Percentiles rank a stretch among this genome's conserved stretches.
Conservation (phyloP, 2,113 vertebrate species). For the Hemiprocne comata region DNA sequence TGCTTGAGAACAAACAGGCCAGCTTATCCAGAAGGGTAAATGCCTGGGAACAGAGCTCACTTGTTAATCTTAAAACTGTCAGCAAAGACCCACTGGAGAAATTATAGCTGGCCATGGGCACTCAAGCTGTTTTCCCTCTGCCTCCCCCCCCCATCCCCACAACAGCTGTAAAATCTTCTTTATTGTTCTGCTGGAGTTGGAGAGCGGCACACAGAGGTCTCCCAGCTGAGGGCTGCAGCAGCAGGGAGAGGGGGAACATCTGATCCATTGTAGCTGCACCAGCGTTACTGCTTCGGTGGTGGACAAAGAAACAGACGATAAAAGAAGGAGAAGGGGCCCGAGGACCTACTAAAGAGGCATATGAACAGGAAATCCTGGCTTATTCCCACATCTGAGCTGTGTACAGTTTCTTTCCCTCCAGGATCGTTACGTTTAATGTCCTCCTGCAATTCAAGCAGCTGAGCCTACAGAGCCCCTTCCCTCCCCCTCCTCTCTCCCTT, state of each 20-base stretch:
- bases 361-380: slow-evolving; percentile 52
- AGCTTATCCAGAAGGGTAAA: slow-evolving; percentile 63
- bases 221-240: not conserved
- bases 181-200: slow-evolving; percentile 36
- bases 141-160: slow-evolving; percentile 21
- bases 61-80: slow-evolving; percentile 73
- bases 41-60: slow-evolving; percentile 63
- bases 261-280: slow-evolving; percentile 41
- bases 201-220: slow-evolving; percentile 16
- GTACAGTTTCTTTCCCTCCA: slow-evolving; percentile 3
- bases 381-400: slow-evolving; percentile 29
- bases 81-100: slow-evolving; percentile 57
- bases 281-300: not conserved
- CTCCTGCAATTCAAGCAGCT: slow-evolving; percentile 52
- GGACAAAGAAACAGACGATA: slow-evolving; percentile 38
- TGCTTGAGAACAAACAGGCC: slow-evolving; percentile 72
- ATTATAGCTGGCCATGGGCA: slow-evolving; percentile 65
- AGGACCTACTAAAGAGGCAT: slow-evolving; percentile 43
- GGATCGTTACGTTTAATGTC: slow-evolving; percentile 47
- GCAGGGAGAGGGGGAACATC: slow-evolving; percentile 18
- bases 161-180: slow-evolving; percentile 69
- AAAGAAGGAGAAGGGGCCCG: not conserved
- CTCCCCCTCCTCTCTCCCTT: slow-evolving; percentile 5
- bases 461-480: not conserved
- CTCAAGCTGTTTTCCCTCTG: slow-evolving; percentile 58